Evolutionary conservation across 2,797 vertebrate genomes (phyloP), one percentile per base, ranked within the genome.

Genomic region (Pseudopleuronectes americanus): DNA sequence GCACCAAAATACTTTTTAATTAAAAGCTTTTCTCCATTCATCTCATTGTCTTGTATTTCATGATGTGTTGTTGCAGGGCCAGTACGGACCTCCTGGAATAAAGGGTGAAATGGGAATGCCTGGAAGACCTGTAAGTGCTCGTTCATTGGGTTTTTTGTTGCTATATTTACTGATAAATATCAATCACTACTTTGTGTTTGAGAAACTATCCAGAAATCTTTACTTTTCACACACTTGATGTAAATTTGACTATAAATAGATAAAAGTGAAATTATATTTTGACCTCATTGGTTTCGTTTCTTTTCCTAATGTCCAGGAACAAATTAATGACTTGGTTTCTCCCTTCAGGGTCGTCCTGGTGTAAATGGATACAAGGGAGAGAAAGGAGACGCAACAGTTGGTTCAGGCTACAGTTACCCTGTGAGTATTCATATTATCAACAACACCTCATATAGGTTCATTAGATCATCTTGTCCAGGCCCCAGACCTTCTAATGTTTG

Each of bases 91-190:
- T 82, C 41, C 92, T 10, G 97, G 97, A 55, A 69, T 93, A 49
- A 99, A 99, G 76, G 98, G 98, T 60, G 98, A 99, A 93, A 96
- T 99, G 0, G 98, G 97, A 87, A 96, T 99, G 90, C 98, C 98
- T 0, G 98, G 98, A 79, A 94, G 98, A 91, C 96, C 98, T 0
- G 98, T 99, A 87, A 97, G 97, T 93, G 52, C 64, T 5, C 2
- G 17, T 45, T 17, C n/a, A 8, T 49, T 1, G 4, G 43, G 31
- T 17, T 23, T 52, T 12, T 28, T 12, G 19, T 71, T 68, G 14
- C 1, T 68, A 4, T 36, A 23, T 7, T 41, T 41, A 51, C 9
- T 56, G 1, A 47, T n/a, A 21, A 24, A 47, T 43, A 41, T 38
- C 4, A 48, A 31, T 2, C 6, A 8, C 8, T 33, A 33, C 31